Conservation (phyloP, 2,797 vertebrate species). For the Phaenicophaeus curvirostris region DNA sequence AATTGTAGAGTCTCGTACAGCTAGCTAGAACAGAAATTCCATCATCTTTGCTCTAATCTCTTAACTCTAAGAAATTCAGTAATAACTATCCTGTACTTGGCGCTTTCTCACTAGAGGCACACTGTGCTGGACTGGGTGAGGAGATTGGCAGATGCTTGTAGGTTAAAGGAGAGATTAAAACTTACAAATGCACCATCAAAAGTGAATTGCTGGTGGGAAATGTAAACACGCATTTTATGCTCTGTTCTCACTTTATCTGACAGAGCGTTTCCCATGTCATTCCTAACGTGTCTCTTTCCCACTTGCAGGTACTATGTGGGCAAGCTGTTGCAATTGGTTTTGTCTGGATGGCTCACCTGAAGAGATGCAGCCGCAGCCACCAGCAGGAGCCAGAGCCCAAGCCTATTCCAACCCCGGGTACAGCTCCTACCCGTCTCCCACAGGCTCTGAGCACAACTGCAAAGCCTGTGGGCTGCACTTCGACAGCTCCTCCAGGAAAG, state of each 20-base stretch:
- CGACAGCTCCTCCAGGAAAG: slow-evolving; percentile 80
- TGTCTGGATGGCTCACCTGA: slow-evolving; percentile 86
- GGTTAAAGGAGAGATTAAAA: background rate
- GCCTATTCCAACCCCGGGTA: slow-evolving; percentile 90
- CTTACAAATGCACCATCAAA: accelerated
- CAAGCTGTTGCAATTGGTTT: slow-evolving; percentile 92
- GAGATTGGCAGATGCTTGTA: background rate
- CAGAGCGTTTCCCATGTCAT: accelerated
- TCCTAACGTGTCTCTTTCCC: background rate
- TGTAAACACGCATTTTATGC: accelerated
- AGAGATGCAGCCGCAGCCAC: slow-evolving; percentile 61
- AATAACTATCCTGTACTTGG: background rate
- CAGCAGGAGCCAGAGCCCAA: slow-evolving; percentile 67
- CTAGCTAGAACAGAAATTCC: background rate
- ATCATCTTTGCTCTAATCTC: background rate
- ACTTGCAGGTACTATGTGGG: slow-evolving; percentile 84
- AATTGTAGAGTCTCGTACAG: background rate
- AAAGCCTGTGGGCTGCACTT: slow-evolving; percentile 84
- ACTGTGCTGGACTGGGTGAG: accelerated
- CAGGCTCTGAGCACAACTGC: slow-evolving; percentile 81
- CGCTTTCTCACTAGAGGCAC: background rate
- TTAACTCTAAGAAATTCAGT: background rate
- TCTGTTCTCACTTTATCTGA: background rate
- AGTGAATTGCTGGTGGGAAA: background rate
- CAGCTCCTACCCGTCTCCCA: slow-evolving; percentile 83